A percentile compares a stretch with the other conserved stretches of the same genome.
These are phyloP conservation scores for Echiichthys vipera DNA, from an alignment of 2,797 vertebrate genomes.

Conservation along the genomic window DNA sequence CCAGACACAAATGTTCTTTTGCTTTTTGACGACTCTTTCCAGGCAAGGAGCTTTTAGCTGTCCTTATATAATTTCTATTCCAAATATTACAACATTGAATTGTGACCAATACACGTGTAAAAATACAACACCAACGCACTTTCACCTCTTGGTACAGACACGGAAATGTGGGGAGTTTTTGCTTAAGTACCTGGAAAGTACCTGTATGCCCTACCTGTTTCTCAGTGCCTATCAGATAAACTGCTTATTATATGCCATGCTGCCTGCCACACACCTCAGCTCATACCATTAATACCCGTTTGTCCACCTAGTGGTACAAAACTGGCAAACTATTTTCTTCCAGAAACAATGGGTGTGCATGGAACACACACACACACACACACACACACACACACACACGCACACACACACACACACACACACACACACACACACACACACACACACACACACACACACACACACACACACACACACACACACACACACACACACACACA, in stretches of 20 bases:
- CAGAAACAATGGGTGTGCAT: not conserved
- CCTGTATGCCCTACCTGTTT: conserved; percentile 28
- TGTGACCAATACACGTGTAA: not conserved
- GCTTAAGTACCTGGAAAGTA: conserved; percentile 14
- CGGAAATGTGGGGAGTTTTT: not conserved
- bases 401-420: no score
- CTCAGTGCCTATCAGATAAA: rapidly evolving
- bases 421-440: no score
- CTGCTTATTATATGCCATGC: no score
- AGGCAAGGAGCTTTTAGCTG: not conserved
- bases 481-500: no score
- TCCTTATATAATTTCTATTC: not conserved
- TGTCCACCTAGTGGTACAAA: no score
- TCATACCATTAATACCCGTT: not conserved
- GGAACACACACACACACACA: not conserved
- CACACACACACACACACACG: not conserved
- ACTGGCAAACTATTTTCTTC: not conserved
- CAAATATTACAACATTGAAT: not conserved
- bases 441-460: no score
- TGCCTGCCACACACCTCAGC: not conserved
- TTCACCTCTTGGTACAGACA: rapidly evolving
- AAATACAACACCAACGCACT: not conserved
- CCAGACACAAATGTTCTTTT: not conserved
- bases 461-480: no score
- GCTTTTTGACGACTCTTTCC: not conserved